Evolutionary conservation across 2,888 invertebrate genomes (phyloP), one percentile per base, ranked within the genome.

Genomic region (Mactromeris polynyma): DNA sequence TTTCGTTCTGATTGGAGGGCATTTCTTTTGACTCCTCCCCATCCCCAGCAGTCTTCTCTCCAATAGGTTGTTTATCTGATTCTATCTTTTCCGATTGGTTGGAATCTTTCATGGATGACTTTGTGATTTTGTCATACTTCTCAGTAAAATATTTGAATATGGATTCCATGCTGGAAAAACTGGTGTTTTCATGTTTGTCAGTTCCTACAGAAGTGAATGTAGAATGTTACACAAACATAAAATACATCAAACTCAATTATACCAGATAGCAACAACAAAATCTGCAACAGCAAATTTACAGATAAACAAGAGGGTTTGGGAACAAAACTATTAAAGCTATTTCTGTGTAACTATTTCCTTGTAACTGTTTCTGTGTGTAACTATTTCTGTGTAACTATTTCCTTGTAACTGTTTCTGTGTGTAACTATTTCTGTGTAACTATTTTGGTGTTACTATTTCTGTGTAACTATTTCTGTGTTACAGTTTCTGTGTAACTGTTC

Each of bases 81-180:
- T n/a, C 42, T n/a, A 6, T 26, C 17, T 6, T 58, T 54, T 90
- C 87, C 11, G 38, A 36, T 26, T 80, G 51, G 21, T 21, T 46
- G 21, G 17, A 42, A 51, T 38, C 46, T 79, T 46, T 64, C 26
- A 33, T 81, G 36, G 73, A 21, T 73, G 92, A 88, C 58, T 90
- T 83, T 1, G 86, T 38, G 42, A 81, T 87, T 40, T 89, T 84
- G 11, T 89, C 89, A 81, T 91, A 92, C 77, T 89, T 89, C 42
- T 92, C 85, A 26, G 64, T 87, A 26, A 98, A 96, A 94, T 97
- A 98, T 93, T 97, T 97, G 94, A 98, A 98, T 36, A 98, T 97
- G 0, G 98, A 98, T 33, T 97, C 97, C 93, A 98, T 97, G 93
- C 98, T 97, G 46, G 97, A 96, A 95, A 97, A 97, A 3, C 98